These are phyloP conservation scores for Dicyrtomina minuta DNA, from an alignment of 2,888 invertebrate species.

Conservation along the genomic window DNA sequence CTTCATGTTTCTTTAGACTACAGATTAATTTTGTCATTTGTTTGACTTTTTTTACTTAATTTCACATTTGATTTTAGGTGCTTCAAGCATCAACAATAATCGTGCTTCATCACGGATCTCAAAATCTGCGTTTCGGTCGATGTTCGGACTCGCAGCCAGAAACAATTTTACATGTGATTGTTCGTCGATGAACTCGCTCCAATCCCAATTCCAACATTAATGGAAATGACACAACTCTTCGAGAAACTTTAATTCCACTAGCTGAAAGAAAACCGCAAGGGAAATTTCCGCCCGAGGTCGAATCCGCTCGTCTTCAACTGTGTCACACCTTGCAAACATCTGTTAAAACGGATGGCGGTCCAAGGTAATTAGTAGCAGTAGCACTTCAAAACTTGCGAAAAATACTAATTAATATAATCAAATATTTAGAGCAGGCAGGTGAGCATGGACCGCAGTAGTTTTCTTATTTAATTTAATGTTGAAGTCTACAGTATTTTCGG, in stretches of 20 bases:
- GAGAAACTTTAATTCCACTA: conserved; percentile 50
- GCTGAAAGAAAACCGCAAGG: conserved; percentile 24
- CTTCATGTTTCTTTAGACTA: too few relatives aligned
- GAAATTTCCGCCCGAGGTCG: conserved; percentile 66
- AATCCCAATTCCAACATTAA: conserved; percentile 26
- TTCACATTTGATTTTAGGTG: too few relatives aligned
- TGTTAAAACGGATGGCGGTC: conserved; percentile 76
- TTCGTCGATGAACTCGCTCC: conserved; percentile 67
- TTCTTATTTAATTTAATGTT: too few relatives aligned
- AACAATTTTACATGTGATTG: conserved; percentile 81
- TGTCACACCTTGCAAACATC: conserved; percentile 84
- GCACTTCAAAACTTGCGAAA: too few relatives aligned
- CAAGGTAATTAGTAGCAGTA: conserved; percentile 55
- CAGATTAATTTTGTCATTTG: too few relatives aligned
- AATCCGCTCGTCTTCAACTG: conserved; percentile 78
- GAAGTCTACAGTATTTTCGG: too few relatives aligned
- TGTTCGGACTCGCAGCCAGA: conserved; percentile 87
- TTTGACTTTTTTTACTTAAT: too few relatives aligned
- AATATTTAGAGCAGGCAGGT: too few relatives aligned
- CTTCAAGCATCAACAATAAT: conserved; percentile 65
- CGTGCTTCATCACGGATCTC: conserved; percentile 90
- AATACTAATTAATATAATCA: too few relatives aligned
- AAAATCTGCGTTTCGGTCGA: conserved; percentile 82
- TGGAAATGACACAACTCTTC: conserved; percentile 33
- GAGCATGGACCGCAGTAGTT: too few relatives aligned